Base-by-base conservation (phyloP, 2,888 invertebrate genomes). In the Eupithecia subumbrata region DNA sequence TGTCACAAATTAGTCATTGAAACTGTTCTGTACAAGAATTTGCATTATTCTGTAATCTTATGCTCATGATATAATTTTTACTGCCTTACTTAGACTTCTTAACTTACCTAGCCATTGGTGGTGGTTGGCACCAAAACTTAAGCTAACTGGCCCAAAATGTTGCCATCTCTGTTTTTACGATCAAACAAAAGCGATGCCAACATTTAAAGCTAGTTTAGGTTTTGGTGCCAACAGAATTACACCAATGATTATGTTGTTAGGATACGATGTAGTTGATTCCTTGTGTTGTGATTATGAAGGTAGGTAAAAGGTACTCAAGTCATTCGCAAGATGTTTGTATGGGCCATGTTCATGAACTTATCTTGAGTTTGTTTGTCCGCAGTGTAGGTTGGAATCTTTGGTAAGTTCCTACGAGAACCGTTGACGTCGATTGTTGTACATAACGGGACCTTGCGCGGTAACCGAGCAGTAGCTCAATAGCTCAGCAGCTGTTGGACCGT, bases 401-500 rank as follows among this genome's bases (percentile, higher is more conserved):
- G 22, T 8, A 9, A 56, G 25, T 60, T 60, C 25, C 12, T 60
- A 64, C 30, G 18, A 34, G 30, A 64, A 34, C 63, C 79, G 78
- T 75, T 75, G 80, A 81, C 79, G 78, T 76, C 75, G 80, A 81
- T 80, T 79, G 82, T 77, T 73, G 72, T 85, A 40, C 67, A 67
- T 67, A 87, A 87, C 85, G 85, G 86, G 82, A 85, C 82, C 74
- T 78, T 77, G 84, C 82, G 81, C 85, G 56, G 56, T 71, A 74
- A 63, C 64, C 45, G 78, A 75, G 76, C 86, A 86, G 86, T 87
- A 85, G 87, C 80, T 43, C 66, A 66, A 64, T 75, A 76, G 66
- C 76, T 75, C 85, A 87, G 84, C 90, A 86, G 84, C 90, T 90
- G 91, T 85, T 93, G 89, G 90, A 91, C 86, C 92, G 88, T 91